Base-by-base conservation (phyloP, 1,140 invertebrate species). In the Elymnias hypermnestra region DNA sequence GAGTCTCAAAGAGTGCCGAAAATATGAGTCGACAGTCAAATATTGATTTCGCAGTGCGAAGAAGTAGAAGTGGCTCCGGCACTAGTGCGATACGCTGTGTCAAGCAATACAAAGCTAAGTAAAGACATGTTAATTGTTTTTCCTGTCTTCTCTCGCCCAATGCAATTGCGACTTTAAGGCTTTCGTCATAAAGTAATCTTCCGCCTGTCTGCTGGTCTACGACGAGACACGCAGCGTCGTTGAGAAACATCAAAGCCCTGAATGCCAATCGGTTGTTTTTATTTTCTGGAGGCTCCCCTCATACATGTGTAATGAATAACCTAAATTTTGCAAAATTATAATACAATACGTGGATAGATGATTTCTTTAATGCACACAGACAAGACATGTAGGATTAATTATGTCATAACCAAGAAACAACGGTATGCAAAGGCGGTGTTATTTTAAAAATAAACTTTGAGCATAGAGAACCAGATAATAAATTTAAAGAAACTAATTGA, bases 241-340 rank as follows among this genome's bases (percentile, higher is more conserved):
- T 35, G 43, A 50, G 47, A 22, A 21, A 57, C 31, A 57, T 57
- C 54, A 57, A 57, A 57, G 54, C n/a, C n/a, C n/a, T n/a, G n/a
- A 48, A 53, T 53, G 56, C 39, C 52, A 56, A 59, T 59, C 57
- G 57, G 49, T 63, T 63, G 58, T 63, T 55, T 60, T 52, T 55
- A 60, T 56, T 60, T 63, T 55, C 53, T 52, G 46, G 39, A 44
- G 40, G 29, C 45, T 12, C 36, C 46, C 46, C 26, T 14, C 38
- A 5, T 15, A 39, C 38, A 19, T 28, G 46, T 33, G 28, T 41
- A 49, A 49, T 49, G 38, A 49, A 49, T 39, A 49, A 19, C 39
- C 46, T 36, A 39, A 36, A 42, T 26, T 23, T 15, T 13, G 22
- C 15, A 15, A 17, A 23, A 36, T 28, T 28, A 13, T 5, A 46